Evolutionary conservation across 1,140 invertebrate genomes (phyloP).

Genomic region (Eriosoma lanigerum): DNA sequence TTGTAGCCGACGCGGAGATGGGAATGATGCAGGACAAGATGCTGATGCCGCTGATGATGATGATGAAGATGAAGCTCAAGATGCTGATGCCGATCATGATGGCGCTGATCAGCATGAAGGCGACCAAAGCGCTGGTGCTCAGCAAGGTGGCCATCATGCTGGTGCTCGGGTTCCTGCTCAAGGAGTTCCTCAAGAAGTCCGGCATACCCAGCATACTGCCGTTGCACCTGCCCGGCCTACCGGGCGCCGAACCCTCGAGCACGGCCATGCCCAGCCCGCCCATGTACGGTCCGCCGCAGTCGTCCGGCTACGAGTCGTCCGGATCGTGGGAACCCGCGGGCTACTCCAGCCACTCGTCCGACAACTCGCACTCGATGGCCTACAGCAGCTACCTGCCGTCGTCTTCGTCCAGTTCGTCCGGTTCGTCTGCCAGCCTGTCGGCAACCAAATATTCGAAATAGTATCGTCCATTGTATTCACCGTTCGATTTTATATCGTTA

Average conservation of each 20-base stretch:
- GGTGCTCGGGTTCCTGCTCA: conserved; percentile 76
- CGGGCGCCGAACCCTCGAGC: conserved; percentile 63
- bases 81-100: conserved; percentile 79
- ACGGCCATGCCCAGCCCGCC: conserved; percentile 54
- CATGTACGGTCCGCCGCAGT: conserved; percentile 57
- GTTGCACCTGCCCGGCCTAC: conserved; percentile 67
- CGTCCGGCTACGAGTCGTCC: conserved; percentile 13
- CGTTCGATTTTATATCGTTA: neutral
- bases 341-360: conserved; percentile 55
- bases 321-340: conserved; percentile 18
- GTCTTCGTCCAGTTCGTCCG: conserved; percentile 37
- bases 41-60: conserved; percentile 72
- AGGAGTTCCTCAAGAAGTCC: conserved; percentile 72
- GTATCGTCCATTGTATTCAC: neutral
- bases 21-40: conserved; percentile 77
- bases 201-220: conserved; percentile 57
- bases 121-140: conserved; percentile 77
- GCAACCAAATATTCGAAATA: neutral
- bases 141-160: conserved; percentile 78
- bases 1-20: conserved; percentile 48
- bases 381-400: conserved; percentile 75
- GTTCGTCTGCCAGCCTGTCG: conserved; percentile 10
- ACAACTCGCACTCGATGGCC: conserved; percentile 67
- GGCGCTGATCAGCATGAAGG: conserved; percentile 75
- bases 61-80: conserved; percentile 81